Conservation (phyloP, 2,888 invertebrate species). For the Yponomeuta malinellus region DNA sequence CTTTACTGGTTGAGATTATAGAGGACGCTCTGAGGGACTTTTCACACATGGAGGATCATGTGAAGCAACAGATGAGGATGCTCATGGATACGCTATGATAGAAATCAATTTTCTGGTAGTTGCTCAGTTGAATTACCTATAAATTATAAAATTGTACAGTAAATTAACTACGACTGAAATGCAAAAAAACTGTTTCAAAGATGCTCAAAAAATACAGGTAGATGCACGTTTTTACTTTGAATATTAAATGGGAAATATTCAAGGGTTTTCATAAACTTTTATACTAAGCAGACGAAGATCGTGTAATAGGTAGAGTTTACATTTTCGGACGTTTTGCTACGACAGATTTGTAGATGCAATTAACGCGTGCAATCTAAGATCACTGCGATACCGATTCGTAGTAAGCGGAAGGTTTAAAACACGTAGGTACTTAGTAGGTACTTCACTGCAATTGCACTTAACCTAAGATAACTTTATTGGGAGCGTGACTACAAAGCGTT, state of each 20-base stretch:
- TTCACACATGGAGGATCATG: slow-evolving; percentile 86
- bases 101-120: neutral
- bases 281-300: too few species aligned
- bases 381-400: too few species aligned
- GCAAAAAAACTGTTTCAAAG: slow-evolving; percentile 13
- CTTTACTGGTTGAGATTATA: slow-evolving; percentile 84
- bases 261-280: neutral
- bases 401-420: too few species aligned
- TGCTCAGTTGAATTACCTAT: neutral
- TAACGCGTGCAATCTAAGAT: too few species aligned
- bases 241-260: neutral
- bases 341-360: too few species aligned
- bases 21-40: slow-evolving; percentile 87
- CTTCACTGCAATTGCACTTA: too few species aligned
- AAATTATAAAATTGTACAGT: neutral
- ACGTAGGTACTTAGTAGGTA: too few species aligned
- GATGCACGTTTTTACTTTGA: too few species aligned
- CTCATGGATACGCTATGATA: slow-evolving; percentile 54
- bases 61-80: slow-evolving; percentile 79
- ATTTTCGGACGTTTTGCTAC: too few species aligned
- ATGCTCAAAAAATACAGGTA: slow-evolving; percentile 17
- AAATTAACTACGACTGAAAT: slow-evolving; percentile 16
- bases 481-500: too few species aligned
- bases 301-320: too few species aligned
- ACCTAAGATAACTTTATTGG: too few species aligned